Base-by-base conservation (phyloP, 2,797 vertebrate genomes). In the Epinephelus awoara region DNA sequence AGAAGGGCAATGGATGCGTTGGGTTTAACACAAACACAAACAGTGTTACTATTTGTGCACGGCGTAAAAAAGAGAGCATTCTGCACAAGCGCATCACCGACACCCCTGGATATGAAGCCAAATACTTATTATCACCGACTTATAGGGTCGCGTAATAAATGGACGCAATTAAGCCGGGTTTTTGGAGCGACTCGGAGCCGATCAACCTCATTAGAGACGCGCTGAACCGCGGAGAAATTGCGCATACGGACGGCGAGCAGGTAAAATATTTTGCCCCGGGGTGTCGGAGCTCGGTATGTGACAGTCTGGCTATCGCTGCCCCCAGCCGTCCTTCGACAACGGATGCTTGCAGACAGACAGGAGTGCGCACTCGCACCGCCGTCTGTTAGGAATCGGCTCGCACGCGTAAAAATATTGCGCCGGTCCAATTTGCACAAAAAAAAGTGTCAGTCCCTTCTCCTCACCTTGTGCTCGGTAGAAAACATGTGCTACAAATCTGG, bases 191-290 rank as follows among this genome's bases (percentile, higher is more conserved):
- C 79, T 77, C 71, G 76, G 77, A 88, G 84, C 78, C 78, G 87
- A 88, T 90, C 82, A 77, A 76, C 78, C 90, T 90, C 91, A 91
- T 94, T 93, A 93, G 81, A 62, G 80, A 82, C 68, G 87, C 88
- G 67, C 81, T 89, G 91, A 89, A 85, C 83, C 91, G 69, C 70
- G 70, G 65, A 85, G 55, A 67, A 23, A 80, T 47, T 63, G 84
- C 80, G 74, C 84, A 85, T 80, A 79, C 70, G 72, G 56, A 46
- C 62, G 58, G 75, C 56, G 56, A 34, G 78, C 84, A 92, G 93
- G 92, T 94, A 83, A 81, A 88, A 88, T 82, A 69, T 88, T 75
- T 75, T 86, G 86, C 84, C 84, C 86, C 57, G 56, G 79, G 85
- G 58, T 76, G 90, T 90, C 85, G 64, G 78, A 75, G 73, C 71